Base-by-base conservation (phyloP, 2,113 vertebrate genomes). In the Calidris pugnax region DNA sequence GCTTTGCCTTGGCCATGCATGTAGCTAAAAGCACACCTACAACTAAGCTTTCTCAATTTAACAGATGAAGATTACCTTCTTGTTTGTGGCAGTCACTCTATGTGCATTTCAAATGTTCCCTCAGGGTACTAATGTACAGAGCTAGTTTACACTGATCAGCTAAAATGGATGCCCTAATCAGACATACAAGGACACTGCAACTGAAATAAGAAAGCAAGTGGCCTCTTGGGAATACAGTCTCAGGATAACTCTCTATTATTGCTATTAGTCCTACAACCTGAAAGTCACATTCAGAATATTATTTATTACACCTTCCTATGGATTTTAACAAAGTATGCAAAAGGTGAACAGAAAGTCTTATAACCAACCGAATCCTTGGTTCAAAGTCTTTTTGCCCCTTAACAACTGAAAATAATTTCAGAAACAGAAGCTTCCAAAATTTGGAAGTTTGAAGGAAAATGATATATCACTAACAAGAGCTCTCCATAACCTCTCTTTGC, bases 221-320 rank as follows among this genome's bases (percentile, higher is more conserved):
- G 67, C 43, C 93, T 87, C 89, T 84, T 95, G 93, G 73, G 92
- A 95, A 94, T 96, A 91, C 59, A 95, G 83, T 97, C 84, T 96
- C 94, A 94, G 93, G 87, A 92, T 45, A n/a, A 89, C 63, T 92
- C 88, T 75, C 67, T 33, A 57, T 97, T 97, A 82, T 88, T 96
- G 50, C 96, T 96, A 87, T 39, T 56, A 88, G 60, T 82, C 77
- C 94, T 96, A 93, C 26, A 95, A 91, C 93, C 77, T 96, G 93
- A 96, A 97, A 96, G 94, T 96, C 97, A 96, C 71, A 95, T 96
- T 96, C 39, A n/a, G 60, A 93, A 94, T 82, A 73, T 75, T 89
- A 74, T 81, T 85, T 94, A 73, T 84, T 95, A 72, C 10, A 60
- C n/a, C 41, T 95, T 71, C 67, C 56, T 84, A 8, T 51, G 30